Conservation (phyloP, 2,888 invertebrate genomes). For the Dicyrtomina minuta region DNA sequence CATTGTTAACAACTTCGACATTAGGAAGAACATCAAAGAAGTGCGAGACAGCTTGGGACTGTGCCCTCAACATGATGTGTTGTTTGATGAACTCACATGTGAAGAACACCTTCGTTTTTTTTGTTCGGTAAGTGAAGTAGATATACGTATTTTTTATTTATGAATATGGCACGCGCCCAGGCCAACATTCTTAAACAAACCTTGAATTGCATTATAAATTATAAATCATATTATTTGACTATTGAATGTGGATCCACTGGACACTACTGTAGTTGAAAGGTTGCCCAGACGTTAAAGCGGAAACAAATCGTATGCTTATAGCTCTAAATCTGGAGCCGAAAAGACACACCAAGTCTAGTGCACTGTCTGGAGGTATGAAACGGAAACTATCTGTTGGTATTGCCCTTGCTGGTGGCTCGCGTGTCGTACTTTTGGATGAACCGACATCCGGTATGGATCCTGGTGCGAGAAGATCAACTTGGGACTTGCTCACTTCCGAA, state of each 20-base stretch:
- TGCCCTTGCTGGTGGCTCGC: slow-evolving; percentile 71
- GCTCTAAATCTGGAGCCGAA: slow-evolving; percentile 69
- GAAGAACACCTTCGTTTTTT: slow-evolving; percentile 81
- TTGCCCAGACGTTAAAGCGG: slow-evolving; percentile 58
- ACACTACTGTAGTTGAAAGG: slow-evolving; percentile 64
- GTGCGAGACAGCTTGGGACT: slow-evolving; percentile 77
- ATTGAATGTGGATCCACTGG: background rate
- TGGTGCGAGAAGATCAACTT: slow-evolving; percentile 59
- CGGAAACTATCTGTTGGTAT: slow-evolving; percentile 83
- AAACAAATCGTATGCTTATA: slow-evolving; percentile 63
- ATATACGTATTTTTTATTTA: too few relatives aligned
- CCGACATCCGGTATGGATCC: slow-evolving; percentile 60
- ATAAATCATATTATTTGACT: too few relatives aligned
- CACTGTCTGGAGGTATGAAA: slow-evolving; percentile 89
- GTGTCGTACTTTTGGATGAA: slow-evolving; percentile 39
- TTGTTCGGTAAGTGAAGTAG: slow-evolving; percentile 65
- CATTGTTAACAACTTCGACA: slow-evolving; percentile 69
- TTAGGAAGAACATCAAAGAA: slow-evolving; percentile 64
- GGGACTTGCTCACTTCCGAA: slow-evolving; percentile 57
- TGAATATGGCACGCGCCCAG: too few relatives aligned
- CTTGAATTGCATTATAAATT: too few relatives aligned
- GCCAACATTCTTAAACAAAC: too few relatives aligned
- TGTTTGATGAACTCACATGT: slow-evolving; percentile 79
- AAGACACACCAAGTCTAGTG: slow-evolving; percentile 62
- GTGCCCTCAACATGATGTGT: slow-evolving; percentile 87